Evolutionary conservation across 2,113 vertebrate genomes (phyloP).

Genomic region (Paraplagusia blochii): DNA sequence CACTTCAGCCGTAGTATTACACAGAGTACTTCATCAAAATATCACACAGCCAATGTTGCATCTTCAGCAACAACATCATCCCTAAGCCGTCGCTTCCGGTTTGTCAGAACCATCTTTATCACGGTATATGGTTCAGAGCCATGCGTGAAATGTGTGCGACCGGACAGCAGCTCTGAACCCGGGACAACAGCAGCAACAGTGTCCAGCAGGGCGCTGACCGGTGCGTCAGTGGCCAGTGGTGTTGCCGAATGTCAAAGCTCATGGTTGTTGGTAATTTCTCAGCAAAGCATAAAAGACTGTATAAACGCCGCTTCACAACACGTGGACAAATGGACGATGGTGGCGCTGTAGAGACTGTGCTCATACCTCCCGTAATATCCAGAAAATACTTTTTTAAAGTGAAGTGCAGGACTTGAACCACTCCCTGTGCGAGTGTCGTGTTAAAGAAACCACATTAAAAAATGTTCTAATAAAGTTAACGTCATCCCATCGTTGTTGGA

Average conservation of each 20-base stretch:
- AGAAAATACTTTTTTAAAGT: constrained; percentile 6
- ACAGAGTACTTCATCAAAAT: neutral
- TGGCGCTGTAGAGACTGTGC: constrained; percentile 16
- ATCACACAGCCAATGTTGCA: neutral
- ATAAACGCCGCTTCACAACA: constrained; percentile 16
- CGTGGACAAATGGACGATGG: constrained; percentile 20
- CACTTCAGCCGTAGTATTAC: neutral
- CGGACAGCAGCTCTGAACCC: constrained; percentile 60
- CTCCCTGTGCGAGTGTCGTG: neutral
- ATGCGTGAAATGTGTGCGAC: constrained; percentile 67
- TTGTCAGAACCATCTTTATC: constrained; percentile 23
- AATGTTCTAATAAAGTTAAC: no score
- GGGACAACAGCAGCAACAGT: constrained; percentile 8
- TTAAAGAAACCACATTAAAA: neutral
- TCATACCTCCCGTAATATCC: constrained; percentile 26
- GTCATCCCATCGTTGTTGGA: no score
- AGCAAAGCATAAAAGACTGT: constrained; percentile 22
- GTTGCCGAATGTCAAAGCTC: no score
- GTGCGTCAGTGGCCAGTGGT: constrained; percentile 5
- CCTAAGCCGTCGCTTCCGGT: neutral
- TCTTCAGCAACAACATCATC: neutral
- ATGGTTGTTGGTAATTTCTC: constrained; percentile 34
- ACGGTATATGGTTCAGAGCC: constrained; percentile 66
- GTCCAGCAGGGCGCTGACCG: constrained; percentile 33
- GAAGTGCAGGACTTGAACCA: neutral